phyloP scores from a whole-genome alignment of 2,797 vertebrate genomes.

The Platyrinchus mystaceus region DNA sequence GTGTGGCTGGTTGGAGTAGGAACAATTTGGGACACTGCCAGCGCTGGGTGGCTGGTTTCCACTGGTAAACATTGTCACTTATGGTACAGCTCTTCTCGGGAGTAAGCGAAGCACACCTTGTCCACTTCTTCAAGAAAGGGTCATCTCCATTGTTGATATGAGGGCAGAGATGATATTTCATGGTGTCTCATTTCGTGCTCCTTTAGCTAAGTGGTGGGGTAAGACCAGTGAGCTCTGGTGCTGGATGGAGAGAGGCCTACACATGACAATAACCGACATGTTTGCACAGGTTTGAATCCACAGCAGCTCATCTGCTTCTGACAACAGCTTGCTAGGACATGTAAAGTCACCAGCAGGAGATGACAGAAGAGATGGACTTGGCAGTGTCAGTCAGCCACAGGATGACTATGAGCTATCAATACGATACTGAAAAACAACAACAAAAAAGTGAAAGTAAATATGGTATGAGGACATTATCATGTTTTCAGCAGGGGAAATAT shows the following conservation, averaged over 20 bases:
- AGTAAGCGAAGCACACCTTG: background rate
- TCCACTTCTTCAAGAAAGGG: background rate
- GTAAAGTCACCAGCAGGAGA: background rate
- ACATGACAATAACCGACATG: background rate
- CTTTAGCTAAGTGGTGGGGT: background rate
- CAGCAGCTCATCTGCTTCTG: background rate
- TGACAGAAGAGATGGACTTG: background rate
- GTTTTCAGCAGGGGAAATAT: background rate
- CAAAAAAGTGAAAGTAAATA: background rate
- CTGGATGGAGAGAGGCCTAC: background rate
- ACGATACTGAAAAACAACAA: background rate
- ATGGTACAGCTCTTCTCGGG: background rate
- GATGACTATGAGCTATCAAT: background rate
- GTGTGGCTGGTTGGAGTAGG: constrained; percentile 38
- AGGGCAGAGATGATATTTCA: background rate
- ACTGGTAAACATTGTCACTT: constrained; percentile 34
- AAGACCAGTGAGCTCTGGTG: background rate
- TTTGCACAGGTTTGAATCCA: background rate
- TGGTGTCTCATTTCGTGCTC: background rate
- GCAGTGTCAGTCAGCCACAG: background rate
- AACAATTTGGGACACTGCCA: background rate
- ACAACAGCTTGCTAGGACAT: background rate
- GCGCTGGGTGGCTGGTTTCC: background rate
- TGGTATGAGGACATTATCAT: background rate
- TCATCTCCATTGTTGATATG: background rate